Conservation (phyloP, 2,888 invertebrate species). For the Gasteruption jaculator region DNA sequence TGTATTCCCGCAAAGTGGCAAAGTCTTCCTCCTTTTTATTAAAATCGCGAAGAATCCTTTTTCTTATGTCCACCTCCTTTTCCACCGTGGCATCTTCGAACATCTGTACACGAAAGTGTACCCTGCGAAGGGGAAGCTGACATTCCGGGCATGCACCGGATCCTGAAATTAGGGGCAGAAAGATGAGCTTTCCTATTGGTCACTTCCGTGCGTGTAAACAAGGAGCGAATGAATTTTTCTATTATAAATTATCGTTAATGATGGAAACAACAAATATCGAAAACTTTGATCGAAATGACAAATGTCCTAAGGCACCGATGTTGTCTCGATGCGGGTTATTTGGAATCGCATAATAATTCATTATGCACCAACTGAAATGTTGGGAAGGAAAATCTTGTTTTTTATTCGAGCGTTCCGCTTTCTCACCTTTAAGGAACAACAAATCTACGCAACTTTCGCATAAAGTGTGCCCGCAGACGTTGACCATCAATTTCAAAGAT, state of each 20-base stretch:
- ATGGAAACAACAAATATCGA: not conserved
- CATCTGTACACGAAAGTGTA: constrained; percentile 88
- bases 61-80: constrained; percentile 94
- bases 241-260: no score
- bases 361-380: not conserved
- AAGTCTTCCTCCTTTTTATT: constrained; percentile 97
- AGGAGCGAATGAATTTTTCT: no score
- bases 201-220: no score
- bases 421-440: constrained; percentile 87
- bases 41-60: constrained; percentile 81
- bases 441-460: constrained; percentile 98
- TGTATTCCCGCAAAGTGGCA: constrained; percentile 73
- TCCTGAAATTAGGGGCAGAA: no score
- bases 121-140: constrained; percentile 78
- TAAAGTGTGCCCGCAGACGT: constrained; percentile 95
- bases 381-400: not conserved
- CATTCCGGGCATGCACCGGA: constrained; percentile 95
- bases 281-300: not conserved
- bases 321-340: no score
- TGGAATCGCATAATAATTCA: constrained; percentile 6
- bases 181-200: no score
- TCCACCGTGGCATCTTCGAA: constrained; percentile 97
- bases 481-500: constrained; percentile 93
- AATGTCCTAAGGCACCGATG: constrained; percentile 2
- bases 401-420: not conserved